Conservation (phyloP, 2,797 vertebrate genomes). For the Microctenopoma steveboyesi region DNA sequence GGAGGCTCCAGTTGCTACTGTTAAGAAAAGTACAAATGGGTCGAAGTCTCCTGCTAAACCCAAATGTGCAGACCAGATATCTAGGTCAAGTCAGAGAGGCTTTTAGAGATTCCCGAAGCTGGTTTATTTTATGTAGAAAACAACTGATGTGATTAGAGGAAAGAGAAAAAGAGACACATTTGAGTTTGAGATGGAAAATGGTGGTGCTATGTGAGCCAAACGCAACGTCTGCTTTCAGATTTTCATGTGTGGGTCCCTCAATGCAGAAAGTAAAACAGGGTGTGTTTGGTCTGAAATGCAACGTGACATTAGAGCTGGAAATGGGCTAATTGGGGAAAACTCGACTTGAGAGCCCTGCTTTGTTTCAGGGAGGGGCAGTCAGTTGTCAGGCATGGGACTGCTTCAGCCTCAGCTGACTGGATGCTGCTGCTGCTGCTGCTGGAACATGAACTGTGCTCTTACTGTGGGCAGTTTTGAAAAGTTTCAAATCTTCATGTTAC, state of each 20-base stretch:
- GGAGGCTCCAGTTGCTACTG: slow-evolving; percentile 64
- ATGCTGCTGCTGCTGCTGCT: slow-evolving; percentile 19
- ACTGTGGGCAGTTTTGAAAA: slow-evolving; percentile 5
- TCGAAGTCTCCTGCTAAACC: slow-evolving; percentile 41
- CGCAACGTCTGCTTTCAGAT: slow-evolving; percentile 7
- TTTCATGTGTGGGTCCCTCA: slow-evolving; percentile 17
- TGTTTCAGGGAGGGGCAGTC: slow-evolving; percentile 46
- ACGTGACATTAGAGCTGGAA: slow-evolving; percentile 55
- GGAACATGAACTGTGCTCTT: slow-evolving; percentile 7
- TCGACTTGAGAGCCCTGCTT: slow-evolving; percentile 55
- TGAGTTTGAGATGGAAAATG: slow-evolving; percentile 13
- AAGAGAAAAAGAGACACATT: slow-evolving; percentile 4
- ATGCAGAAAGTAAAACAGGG: slow-evolving; percentile 48
- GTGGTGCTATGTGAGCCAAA: slow-evolving; percentile 16
- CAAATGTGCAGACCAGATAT: slow-evolving; percentile 52
- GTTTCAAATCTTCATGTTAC: not conserved
- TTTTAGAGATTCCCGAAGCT: slow-evolving; percentile 11
- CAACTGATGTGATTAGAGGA: slow-evolving; percentile 19
- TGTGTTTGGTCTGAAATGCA: slow-evolving; percentile 41
- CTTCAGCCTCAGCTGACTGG: slow-evolving; percentile 36
- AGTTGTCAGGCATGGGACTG: slow-evolving; percentile 12
- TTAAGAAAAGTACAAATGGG: slow-evolving; percentile 54
- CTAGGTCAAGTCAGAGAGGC: slow-evolving; percentile 53
- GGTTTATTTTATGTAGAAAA: slow-evolving; percentile 38
- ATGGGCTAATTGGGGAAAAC: slow-evolving; percentile 53